Evolutionary conservation across 2,797 vertebrate genomes (phyloP).

Genomic region (Lithobates pipiens): DNA sequence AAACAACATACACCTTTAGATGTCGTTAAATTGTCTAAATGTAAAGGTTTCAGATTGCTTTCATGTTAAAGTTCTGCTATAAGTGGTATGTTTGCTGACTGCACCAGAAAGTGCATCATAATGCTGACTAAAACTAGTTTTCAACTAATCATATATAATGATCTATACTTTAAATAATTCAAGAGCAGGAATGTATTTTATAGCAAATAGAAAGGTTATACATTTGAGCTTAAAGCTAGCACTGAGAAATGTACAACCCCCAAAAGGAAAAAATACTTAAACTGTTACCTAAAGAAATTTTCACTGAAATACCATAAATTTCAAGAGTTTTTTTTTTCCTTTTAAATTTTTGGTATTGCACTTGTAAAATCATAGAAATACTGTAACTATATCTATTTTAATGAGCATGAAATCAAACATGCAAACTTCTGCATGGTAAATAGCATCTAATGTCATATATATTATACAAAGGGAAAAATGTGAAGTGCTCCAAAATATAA

Average conservation of each 20-base stretch:
- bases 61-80: slow-evolving; percentile 18
- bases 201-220: slow-evolving; percentile 31
- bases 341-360: not conserved
- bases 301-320: not conserved
- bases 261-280: not conserved
- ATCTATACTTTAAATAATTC: slow-evolving; percentile 49
- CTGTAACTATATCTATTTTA: not conserved
- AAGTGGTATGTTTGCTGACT: slow-evolving; percentile 50
- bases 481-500: no score
- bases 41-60: slow-evolving; percentile 14
- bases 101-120: slow-evolving; percentile 29
- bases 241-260: slow-evolving; percentile 9
- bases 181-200: slow-evolving; percentile 20
- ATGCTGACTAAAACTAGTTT: slow-evolving; percentile 42
- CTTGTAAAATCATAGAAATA: not conserved
- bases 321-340: not conserved
- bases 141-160: slow-evolving; percentile 44
- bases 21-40: slow-evolving; percentile 11
- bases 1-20: slow-evolving; percentile 11
- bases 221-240: slow-evolving; percentile 10
- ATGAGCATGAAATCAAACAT: not conserved
- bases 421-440: not conserved
- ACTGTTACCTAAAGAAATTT: not conserved
- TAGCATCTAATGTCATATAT: not conserved
- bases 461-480: not conserved